Evolutionary conservation across 2,113 vertebrate species (phyloP).

Genomic region (Cavia aperea): DNA sequence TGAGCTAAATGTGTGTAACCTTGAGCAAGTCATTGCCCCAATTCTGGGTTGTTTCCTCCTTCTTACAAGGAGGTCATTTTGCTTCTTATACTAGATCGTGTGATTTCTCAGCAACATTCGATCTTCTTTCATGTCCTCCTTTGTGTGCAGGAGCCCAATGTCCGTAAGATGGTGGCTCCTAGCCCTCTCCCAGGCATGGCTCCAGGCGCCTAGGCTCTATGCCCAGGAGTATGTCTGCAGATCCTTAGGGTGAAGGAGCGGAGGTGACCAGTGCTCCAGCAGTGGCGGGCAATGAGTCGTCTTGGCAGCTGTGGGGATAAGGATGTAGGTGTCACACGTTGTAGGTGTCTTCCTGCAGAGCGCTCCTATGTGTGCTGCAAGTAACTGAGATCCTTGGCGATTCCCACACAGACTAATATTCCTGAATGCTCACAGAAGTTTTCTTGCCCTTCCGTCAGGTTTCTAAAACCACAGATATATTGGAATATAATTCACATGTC

Average conservation of each 20-base stretch:
- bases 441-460: background rate
- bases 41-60: background rate
- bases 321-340: background rate
- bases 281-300: rapidly evolving
- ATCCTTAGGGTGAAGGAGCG: background rate
- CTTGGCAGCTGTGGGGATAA: background rate
- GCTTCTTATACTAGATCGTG: background rate
- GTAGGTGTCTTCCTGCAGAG: background rate
- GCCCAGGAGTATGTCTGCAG: too few species aligned
- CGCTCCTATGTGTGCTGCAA: background rate
- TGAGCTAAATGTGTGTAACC: background rate
- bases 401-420: background rate
- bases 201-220: too few species aligned
- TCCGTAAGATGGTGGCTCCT: background rate
- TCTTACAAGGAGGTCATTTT: background rate
- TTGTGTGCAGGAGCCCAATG: background rate
- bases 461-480: background rate
- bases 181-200: background rate
- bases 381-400: too few species aligned
- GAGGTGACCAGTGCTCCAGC: too few species aligned
- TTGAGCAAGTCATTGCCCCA: background rate
- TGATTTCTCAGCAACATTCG: background rate
- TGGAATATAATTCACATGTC: background rate
- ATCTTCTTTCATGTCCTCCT: background rate
- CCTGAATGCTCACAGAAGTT: background rate